Evolutionary conservation across 2,113 vertebrate species (phyloP).

Genomic region (Oostethus manadensis): DNA sequence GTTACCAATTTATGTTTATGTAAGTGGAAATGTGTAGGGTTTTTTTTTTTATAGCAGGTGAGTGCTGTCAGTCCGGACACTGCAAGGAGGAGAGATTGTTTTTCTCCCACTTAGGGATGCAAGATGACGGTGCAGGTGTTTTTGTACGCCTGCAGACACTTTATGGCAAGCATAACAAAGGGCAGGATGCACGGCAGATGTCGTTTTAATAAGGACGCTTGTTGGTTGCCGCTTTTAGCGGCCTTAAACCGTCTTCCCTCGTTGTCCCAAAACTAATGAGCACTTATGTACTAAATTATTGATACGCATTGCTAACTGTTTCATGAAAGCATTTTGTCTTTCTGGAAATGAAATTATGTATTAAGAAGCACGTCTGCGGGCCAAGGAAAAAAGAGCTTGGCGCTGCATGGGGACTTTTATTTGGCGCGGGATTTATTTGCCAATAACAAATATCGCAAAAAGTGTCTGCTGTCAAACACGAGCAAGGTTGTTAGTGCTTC

Average conservation of each 20-base stretch:
- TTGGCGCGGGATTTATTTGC: not conserved
- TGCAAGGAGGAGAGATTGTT: not conserved
- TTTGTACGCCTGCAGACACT: not conserved
- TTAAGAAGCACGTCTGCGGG: not conserved
- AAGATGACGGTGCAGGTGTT: not conserved
- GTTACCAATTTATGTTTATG: not conserved
- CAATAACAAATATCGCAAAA: constrained; percentile 6
- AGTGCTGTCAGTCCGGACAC: not conserved
- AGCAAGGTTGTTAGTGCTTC: not conserved
- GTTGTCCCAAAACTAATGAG: constrained; percentile 1
- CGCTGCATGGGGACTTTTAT: not conserved
- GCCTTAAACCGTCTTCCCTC: not conserved
- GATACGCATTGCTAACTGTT: not conserved
- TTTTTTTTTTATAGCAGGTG: not conserved
- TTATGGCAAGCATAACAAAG: not conserved
- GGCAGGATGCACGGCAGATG: not conserved
- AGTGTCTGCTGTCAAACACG: not conserved
- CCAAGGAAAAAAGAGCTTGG: too few relatives aligned
- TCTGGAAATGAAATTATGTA: not conserved
- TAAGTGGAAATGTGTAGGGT: not conserved
- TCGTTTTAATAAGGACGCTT: not conserved
- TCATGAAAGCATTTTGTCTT: not conserved
- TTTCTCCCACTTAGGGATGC: not conserved
- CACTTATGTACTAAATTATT: constrained; percentile 2
- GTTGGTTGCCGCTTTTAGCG: not conserved